Conservation (phyloP, 2,797 vertebrate genomes). For the Anniella stebbinsi region DNA sequence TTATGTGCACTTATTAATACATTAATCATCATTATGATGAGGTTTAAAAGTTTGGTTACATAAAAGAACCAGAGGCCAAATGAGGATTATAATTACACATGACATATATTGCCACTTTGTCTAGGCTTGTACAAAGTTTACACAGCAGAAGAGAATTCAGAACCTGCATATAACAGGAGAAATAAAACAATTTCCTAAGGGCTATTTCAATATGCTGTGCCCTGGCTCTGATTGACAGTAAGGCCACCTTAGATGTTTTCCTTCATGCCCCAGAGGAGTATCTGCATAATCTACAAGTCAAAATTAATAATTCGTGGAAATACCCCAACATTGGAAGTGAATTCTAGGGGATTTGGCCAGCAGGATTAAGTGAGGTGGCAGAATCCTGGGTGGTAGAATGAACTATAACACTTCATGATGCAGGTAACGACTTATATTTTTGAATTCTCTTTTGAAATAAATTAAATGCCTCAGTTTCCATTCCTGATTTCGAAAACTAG, state of each 20-base stretch:
- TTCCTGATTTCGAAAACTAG: not conserved
- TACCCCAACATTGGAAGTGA: not conserved
- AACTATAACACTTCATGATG: not conserved
- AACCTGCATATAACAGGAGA: not conserved
- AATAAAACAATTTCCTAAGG: not conserved
- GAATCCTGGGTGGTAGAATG: not conserved
- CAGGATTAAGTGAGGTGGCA: not conserved
- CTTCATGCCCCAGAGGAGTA: not conserved
- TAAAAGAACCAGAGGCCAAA: not conserved
- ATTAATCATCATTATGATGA: conserved; percentile 28
- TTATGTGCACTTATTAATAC: conserved; percentile 21
- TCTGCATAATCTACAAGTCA: not conserved
- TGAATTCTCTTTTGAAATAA: too few species aligned
- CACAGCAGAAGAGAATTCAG: not conserved
- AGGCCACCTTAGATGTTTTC: not conserved
- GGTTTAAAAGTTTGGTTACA: not conserved
- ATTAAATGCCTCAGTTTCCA: not conserved
- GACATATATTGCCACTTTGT: not conserved
- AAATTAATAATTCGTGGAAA: not conserved
- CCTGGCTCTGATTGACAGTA: not conserved
- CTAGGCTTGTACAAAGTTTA: not conserved
- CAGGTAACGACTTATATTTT: not conserved
- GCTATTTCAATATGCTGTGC: not conserved
- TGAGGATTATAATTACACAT: conserved; percentile 18
- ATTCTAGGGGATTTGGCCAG: not conserved